phyloP scores from a whole-genome alignment of 1,140 invertebrate species.

The Platorchestia sp. region DNA sequence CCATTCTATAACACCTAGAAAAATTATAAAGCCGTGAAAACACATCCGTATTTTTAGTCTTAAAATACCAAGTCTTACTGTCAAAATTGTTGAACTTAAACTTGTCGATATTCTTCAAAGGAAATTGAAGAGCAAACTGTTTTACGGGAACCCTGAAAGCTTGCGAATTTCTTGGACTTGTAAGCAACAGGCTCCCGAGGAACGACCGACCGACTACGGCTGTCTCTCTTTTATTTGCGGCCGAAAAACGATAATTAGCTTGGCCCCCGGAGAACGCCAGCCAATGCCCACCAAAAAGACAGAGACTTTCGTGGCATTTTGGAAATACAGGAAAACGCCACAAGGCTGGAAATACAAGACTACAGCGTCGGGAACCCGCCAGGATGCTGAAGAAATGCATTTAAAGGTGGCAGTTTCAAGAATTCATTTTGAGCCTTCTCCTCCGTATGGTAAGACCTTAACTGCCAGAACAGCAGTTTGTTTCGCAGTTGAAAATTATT shows the following conservation, averaged over 20 bases:
- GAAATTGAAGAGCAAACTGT: neutral
- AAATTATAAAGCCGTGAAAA: neutral
- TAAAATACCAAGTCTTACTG: neutral
- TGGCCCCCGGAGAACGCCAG: neutral
- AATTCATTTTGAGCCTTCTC: neutral
- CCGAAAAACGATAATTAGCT: constrained; percentile 39
- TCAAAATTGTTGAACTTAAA: neutral
- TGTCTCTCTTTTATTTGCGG: constrained; percentile 30
- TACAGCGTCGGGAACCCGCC: neutral
- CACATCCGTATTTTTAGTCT: neutral
- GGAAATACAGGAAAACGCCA: neutral
- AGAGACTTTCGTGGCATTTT: constrained; percentile 33
- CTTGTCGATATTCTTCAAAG: neutral
- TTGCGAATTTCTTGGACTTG: neutral
- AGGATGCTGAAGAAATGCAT: neutral
- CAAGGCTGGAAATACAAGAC: neutral
- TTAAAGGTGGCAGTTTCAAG: neutral
- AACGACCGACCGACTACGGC: neutral
- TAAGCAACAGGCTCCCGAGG: neutral
- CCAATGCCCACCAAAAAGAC: constrained; percentile 1
- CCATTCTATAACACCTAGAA: neutral
- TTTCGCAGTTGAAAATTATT: neutral
- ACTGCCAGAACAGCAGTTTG: neutral
- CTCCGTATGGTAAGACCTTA: neutral
- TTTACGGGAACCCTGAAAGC: neutral